These are phyloP conservation scores for Lophochroa leadbeateri DNA, from an alignment of 2,113 vertebrate species.

Conservation along the genomic window DNA sequence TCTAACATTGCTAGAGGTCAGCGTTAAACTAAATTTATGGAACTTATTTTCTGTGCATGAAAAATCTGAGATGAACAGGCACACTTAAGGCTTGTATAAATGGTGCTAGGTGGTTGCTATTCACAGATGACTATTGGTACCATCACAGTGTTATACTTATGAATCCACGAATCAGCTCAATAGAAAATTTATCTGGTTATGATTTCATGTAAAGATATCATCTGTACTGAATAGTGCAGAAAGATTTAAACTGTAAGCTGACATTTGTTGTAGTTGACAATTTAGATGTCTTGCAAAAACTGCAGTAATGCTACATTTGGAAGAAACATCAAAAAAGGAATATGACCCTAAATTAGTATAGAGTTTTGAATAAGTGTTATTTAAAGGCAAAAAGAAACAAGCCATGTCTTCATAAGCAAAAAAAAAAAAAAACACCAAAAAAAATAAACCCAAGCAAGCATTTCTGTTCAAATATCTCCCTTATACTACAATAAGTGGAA, in stretches of 20 bases:
- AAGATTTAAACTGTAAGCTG: neutral
- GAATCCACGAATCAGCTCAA: neutral
- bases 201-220: neutral
- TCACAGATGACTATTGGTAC: neutral
- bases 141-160: neutral
- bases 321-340: neutral
- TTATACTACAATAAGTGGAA: neutral
- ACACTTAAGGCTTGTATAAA: neutral
- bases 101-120: neutral
- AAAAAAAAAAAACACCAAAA: neutral
- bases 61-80: neutral
- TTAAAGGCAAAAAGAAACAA: neutral
- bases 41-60: neutral
- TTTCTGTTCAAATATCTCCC: neutral
- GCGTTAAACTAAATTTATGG: neutral
- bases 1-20: neutral
- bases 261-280: neutral
- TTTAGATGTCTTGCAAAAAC: neutral
- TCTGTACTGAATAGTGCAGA: neutral
- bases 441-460: accelerated
- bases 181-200: neutral
- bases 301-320: neutral
- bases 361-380: neutral
- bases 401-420: neutral
- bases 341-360: neutral